Evolutionary conservation across 1,140 invertebrate genomes (phyloP).

Genomic region (Nixonia krombeini): DNA sequence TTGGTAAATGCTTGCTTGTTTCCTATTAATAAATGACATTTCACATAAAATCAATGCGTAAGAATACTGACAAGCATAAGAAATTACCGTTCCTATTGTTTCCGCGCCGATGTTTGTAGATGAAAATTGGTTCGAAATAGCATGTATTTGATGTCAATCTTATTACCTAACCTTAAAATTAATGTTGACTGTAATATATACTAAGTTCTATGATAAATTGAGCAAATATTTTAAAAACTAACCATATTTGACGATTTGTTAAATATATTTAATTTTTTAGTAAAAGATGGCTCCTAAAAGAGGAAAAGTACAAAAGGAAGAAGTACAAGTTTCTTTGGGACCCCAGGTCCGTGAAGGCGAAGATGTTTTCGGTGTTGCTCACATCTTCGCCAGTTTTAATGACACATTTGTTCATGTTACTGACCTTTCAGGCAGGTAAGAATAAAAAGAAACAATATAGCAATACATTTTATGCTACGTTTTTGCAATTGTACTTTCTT

Average conservation of each 20-base stretch:
- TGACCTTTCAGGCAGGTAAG: constrained; percentile 95
- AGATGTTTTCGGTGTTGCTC: constrained; percentile 98
- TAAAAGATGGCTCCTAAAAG: constrained; percentile 94
- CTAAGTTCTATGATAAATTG: not conserved
- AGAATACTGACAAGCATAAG: not conserved
- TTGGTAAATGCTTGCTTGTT: no score
- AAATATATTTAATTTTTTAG: constrained; percentile 18
- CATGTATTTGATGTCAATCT: constrained; percentile 12
- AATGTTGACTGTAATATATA: not conserved
- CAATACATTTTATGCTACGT: no score
- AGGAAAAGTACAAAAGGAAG: constrained; percentile 96
- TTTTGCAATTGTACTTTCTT: no score
- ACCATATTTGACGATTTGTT: no score
- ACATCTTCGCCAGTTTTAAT: constrained; percentile 99
- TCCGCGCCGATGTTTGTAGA: constrained; percentile 44
- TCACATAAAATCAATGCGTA: no score
- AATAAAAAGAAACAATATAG: no score
- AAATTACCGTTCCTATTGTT: not conserved
- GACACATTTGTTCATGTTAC: constrained; percentile 99
- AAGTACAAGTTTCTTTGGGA: constrained; percentile 96
- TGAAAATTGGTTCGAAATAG: constrained; percentile 22
- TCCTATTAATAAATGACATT: no score
- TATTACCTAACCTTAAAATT: constrained; percentile 38
- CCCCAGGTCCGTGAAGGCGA: constrained; percentile 98
- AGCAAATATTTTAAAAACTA: not conserved